Conservation (phyloP, 1,140 invertebrate genomes). For the Drosophila elegans region DNA sequence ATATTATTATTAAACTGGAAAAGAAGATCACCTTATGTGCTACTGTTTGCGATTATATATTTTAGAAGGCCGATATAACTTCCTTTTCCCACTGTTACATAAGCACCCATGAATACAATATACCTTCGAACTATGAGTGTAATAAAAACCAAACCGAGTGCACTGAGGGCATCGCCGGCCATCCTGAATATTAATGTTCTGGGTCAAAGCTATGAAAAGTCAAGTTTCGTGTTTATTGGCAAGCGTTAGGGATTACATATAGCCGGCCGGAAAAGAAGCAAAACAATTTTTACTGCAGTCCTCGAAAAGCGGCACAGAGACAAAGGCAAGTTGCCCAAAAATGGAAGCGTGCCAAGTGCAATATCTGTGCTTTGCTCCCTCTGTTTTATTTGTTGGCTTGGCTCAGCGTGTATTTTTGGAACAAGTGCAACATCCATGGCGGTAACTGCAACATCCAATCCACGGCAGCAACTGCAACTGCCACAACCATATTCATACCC, state of each 20-base stretch:
- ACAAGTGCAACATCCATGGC: constrained; percentile 51
- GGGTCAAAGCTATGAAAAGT: constrained; percentile 44
- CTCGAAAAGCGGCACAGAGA: constrained; percentile 32
- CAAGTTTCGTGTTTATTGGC: constrained; percentile 48
- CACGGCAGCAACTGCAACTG: constrained; percentile 19
- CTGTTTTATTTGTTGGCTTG: constrained; percentile 26
- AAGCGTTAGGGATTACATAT: constrained; percentile 26
- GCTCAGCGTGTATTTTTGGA: constrained; percentile 50
- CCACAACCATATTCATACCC: constrained; percentile 6
- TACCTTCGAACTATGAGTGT: neutral
- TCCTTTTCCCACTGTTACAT: too few relatives aligned
- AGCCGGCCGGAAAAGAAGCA: constrained; percentile 21
- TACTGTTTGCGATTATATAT: neutral
- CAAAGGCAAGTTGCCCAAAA: constrained; percentile 51
- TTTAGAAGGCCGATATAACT: neutral
- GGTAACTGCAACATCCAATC: constrained; percentile 23
- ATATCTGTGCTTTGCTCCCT: constrained; percentile 30
- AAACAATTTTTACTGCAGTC: constrained; percentile 49
- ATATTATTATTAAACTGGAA: too few relatives aligned
- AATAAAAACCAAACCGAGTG: constrained; percentile 6
- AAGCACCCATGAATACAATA: neutral
- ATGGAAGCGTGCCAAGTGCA: constrained; percentile 66
- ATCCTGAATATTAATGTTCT: constrained; percentile 71
- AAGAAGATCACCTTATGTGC: too few relatives aligned
- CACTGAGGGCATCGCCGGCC: constrained; percentile 26